These are phyloP conservation scores for Pteropus rufus DNA, from an alignment of 2,797 vertebrate species.

Conservation along the genomic window DNA sequence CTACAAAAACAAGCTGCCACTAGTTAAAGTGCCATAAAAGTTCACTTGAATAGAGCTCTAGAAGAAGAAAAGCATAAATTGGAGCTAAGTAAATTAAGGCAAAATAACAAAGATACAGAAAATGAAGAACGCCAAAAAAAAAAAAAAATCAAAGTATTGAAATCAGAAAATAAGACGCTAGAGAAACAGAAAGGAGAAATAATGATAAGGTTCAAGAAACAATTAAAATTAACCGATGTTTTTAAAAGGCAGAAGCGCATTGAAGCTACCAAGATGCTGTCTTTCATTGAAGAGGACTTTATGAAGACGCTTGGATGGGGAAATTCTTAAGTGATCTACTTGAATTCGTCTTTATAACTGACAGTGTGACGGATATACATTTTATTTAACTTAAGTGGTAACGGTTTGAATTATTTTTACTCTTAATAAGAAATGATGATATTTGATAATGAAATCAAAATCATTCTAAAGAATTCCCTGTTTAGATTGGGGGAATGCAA, in stretches of 20 bases:
- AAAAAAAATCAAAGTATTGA: constrained; percentile 89
- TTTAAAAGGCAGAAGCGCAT: constrained; percentile 98
- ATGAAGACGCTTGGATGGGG: constrained; percentile 95
- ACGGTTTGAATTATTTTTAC: not conserved
- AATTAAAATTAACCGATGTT: constrained; percentile 94
- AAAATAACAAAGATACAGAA: constrained; percentile 90
- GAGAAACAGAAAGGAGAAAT: constrained; percentile 95
- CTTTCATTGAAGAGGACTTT: constrained; percentile 98
- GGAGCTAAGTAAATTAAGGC: constrained; percentile 90
- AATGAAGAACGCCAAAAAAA: constrained; percentile 83
- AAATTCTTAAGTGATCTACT: constrained; percentile 70
- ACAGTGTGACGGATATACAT: not conserved
- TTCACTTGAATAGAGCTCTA: constrained; percentile 92
- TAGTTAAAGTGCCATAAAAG: constrained; percentile 86
- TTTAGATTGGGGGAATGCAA: not conserved
- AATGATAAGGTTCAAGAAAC: constrained; percentile 93
- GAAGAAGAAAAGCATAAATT: constrained; percentile 90
- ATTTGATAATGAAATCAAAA: constrained; percentile 7
- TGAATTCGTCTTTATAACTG: not conserved
- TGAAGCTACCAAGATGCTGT: constrained; percentile 95
- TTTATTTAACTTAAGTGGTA: not conserved
- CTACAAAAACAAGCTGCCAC: constrained; percentile 88
- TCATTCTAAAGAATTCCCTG: not conserved
- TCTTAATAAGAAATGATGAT: not conserved
- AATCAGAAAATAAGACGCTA: constrained; percentile 92